These are phyloP conservation scores for Acanthosepion pharaonis DNA, from an alignment of 2,888 invertebrate genomes.

Conservation along the genomic window DNA sequence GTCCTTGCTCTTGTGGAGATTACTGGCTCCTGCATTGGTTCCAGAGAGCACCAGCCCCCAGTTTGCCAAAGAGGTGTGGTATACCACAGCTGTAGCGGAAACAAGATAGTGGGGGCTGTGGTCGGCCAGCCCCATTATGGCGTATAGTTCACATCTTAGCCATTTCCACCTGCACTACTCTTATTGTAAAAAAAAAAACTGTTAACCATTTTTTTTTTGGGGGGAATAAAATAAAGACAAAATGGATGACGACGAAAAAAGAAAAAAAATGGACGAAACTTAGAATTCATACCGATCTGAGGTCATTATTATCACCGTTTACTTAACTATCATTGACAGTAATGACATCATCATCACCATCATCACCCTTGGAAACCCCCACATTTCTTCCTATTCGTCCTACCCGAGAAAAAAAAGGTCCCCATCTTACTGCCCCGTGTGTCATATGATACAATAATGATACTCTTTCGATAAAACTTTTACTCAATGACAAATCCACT, in stretches of 20 bases:
- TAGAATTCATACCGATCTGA: neutral
- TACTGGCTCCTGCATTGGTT: neutral
- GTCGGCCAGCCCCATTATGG: constrained; percentile 24
- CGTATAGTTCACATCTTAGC: constrained; percentile 34
- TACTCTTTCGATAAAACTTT: neutral
- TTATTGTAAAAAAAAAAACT: neutral
- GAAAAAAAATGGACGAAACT: neutral
- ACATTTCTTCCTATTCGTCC: neutral
- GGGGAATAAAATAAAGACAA: neutral
- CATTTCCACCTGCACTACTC: constrained; percentile 35
- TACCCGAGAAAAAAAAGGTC: neutral
- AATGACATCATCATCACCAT: neutral
- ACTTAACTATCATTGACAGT: neutral
- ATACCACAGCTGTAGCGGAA: constrained; percentile 39
- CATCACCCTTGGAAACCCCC: neutral
- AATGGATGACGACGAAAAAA: neutral
- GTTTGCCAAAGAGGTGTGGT: constrained; percentile 40
- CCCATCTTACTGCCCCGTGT: neutral
- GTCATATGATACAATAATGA: constrained; percentile 44
- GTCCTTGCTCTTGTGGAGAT: neutral
- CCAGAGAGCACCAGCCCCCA: constrained; percentile 16
- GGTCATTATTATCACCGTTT: neutral
- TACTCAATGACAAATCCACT: neutral
- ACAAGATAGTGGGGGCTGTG: constrained; percentile 20
- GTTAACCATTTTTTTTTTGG: neutral